Base-by-base conservation (phyloP, 2,113 vertebrate genomes). In the Guaruba guarouba region DNA sequence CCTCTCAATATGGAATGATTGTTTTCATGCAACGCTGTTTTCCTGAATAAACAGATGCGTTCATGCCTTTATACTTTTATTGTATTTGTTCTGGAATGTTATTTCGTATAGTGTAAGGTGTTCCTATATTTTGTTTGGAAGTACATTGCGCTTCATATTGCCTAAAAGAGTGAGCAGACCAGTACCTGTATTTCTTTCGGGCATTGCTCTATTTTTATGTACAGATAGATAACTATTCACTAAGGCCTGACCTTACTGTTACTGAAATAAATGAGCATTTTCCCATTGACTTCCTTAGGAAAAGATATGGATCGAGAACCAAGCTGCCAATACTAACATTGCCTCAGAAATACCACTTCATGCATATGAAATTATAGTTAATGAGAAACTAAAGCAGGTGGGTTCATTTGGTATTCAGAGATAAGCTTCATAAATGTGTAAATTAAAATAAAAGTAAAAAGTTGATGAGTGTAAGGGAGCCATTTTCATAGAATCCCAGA, bases 401-500 rank as follows among this genome's bases (percentile, higher is more conserved):
- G n/a, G 44, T 73, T 96, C 91, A 91, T 81, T 93, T 88, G 28
- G 80, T 76, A 92, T 93, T 93, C 90, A 86, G 74, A 92, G 82
- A 92, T 90, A 84, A 86, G 55, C 88, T 90, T 80, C 37, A 62
- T 73, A 93, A 88, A 86, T 19, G 57, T 73, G 80, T 68, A 88
- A 93, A 92, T 71, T 90, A 86, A 93, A 94, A 84, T 71, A 88
- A 86, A 90, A 96, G 83, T 82, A 57, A 92, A 64, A 78, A 41
- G 68, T 81, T 52, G 18, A 75, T 92, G 61, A 88, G 51, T 31
- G 9, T 14, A 69, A 69, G 20, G 44, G 27, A 86, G 35, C 35
- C 90, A 80, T 48, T 79, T 96, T 61, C 57, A 59, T 35, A 35
- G 33, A 35, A 59, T 10, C 33, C 33, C 33, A 35, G 57, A 7